These are phyloP conservation scores for Halotydeus destructor DNA, from an alignment of 1,140 invertebrate species.

Conservation along the genomic window DNA sequence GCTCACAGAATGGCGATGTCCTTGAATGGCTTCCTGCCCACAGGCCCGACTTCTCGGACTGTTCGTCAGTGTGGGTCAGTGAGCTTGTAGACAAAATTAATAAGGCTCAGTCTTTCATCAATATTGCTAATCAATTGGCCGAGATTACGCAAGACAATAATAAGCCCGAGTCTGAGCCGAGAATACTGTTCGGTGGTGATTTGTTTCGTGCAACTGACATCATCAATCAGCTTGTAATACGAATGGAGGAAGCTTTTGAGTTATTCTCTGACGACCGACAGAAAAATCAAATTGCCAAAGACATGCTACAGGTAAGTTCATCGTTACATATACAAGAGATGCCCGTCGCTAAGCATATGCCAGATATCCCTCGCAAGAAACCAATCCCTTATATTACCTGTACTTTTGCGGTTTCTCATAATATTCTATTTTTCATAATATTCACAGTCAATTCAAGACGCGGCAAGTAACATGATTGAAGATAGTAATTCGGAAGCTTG, in stretches of 20 bases:
- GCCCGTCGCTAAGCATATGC: too few relatives aligned
- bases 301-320: slow-evolving; percentile 40
- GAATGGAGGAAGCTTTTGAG: slow-evolving; percentile 37
- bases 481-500: slow-evolving; percentile 60
- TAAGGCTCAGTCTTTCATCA: slow-evolving; percentile 9
- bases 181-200: slow-evolving; percentile 68
- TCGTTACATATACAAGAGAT: too few relatives aligned
- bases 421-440: not conserved
- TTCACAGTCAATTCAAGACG: slow-evolving; percentile 28
- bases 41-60: slow-evolving; percentile 76
- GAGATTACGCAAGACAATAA: not conserved
- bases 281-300: slow-evolving; percentile 58
- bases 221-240: slow-evolving; percentile 59
- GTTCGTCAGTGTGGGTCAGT: slow-evolving; percentile 68
- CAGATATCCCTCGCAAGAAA: too few relatives aligned
- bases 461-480: slow-evolving; percentile 70
- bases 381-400: too few relatives aligned
- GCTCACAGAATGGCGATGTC: slow-evolving; percentile 16
- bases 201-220: slow-evolving; percentile 72
- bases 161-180: slow-evolving; percentile 9
- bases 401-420: too few relatives aligned
- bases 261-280: slow-evolving; percentile 56
- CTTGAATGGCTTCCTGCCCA: slow-evolving; percentile 43
- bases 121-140: slow-evolving; percentile 7
- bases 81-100: slow-evolving; percentile 31